These are phyloP conservation scores for Heptranchias perlo DNA, from an alignment of 2,113 vertebrate species.

Conservation along the genomic window DNA sequence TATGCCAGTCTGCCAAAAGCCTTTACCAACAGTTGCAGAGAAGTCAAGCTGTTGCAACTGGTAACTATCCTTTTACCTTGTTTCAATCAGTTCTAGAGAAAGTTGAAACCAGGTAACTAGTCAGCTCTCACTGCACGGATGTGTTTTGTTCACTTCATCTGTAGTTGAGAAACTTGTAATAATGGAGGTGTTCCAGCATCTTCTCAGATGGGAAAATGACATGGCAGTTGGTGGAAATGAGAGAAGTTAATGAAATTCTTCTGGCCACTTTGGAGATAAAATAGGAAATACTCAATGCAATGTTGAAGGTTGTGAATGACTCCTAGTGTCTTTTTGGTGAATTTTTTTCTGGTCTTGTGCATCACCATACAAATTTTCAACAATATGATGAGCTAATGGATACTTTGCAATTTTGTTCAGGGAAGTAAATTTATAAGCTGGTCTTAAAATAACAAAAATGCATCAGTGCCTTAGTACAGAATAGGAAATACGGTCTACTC, in stretches of 20 bases:
- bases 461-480: background rate
- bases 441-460: background rate
- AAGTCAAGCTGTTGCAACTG: background rate
- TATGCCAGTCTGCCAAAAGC: background rate
- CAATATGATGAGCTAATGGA: background rate
- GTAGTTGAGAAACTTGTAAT: background rate
- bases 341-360: background rate
- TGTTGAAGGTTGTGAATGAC: background rate
- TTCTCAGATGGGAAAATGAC: background rate
- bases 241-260: background rate
- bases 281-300: background rate
- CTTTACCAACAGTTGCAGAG: background rate
- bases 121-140: background rate
- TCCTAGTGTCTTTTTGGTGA: background rate
- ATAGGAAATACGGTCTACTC: background rate
- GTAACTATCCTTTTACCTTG: background rate
- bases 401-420: background rate
- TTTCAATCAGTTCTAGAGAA: background rate
- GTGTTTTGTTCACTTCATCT: background rate
- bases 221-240: background rate
- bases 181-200: background rate
- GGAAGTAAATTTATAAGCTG: background rate
- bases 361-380: background rate
- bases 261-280: background rate
- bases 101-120: background rate